These are phyloP conservation scores for Silurus aristotelis DNA, from an alignment of 2,797 vertebrate species.

Conservation along the genomic window DNA sequence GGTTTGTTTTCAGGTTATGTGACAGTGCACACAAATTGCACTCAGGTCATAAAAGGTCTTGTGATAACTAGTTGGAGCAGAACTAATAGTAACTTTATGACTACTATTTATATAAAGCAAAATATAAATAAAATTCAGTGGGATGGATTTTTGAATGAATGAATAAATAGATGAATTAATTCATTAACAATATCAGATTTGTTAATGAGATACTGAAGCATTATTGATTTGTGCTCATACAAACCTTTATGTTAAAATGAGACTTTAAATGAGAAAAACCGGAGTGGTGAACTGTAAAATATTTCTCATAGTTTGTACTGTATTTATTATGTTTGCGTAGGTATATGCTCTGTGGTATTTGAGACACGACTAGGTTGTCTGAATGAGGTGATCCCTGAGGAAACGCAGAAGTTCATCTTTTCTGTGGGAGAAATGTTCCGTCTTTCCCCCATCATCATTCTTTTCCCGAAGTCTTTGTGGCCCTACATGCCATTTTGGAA, in stretches of 20 bases:
- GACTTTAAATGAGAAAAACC: neutral
- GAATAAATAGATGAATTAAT: neutral
- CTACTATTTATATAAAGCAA: neutral
- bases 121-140: neutral
- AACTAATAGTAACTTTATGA: neutral
- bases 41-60: neutral
- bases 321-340: conserved; percentile 54
- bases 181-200: neutral
- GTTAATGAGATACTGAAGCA: neutral
- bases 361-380: conserved; percentile 79
- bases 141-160: neutral
- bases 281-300: neutral
- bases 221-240: neutral
- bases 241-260: neutral
- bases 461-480: conserved; percentile 73
- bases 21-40: neutral
- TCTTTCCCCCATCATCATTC: conserved; percentile 66
- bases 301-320: neutral
- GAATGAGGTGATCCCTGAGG: conserved; percentile 69
- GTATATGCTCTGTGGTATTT: conserved; percentile 76
- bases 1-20: neutral
- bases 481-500: conserved; percentile 76
- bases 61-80: neutral
- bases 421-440: conserved; percentile 80
- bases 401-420: conserved; percentile 77